phyloP scores from a whole-genome alignment of 2,113 vertebrate genomes.

The Rhinoderma darwinii region DNA sequence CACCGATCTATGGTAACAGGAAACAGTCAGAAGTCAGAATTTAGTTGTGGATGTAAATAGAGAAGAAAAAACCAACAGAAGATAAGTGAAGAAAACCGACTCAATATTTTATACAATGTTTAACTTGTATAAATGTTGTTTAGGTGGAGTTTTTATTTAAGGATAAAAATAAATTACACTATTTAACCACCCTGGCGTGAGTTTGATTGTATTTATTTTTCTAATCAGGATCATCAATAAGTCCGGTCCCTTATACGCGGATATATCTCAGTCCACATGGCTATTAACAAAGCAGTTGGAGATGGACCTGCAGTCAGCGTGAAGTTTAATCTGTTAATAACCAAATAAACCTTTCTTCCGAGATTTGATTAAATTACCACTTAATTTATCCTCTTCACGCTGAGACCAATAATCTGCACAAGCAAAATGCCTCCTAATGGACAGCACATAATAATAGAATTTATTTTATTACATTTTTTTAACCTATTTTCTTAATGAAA shows the following conservation, averaged over 20 bases:
- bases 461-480: no score
- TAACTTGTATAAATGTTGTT: no score
- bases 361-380: slow-evolving; percentile 17
- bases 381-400: background rate
- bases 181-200: background rate
- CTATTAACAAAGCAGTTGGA: slow-evolving; percentile 15
- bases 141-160: no score
- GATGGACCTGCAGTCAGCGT: background rate
- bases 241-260: background rate
- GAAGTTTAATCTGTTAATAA: slow-evolving; percentile 2
- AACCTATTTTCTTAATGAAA: background rate
- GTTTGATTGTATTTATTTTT: background rate
- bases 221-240: background rate
- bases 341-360: background rate
- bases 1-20: no score
- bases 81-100: no score
- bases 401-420: background rate
- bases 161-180: no score
- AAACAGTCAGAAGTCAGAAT: no score
- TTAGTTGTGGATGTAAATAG: no score
- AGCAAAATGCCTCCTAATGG: background rate
- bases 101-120: no score
- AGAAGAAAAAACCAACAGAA: no score
- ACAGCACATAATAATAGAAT: background rate
- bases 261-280: background rate